Base-by-base conservation (phyloP, 1,140 invertebrate species). In the Trigoniulus corallinus region DNA sequence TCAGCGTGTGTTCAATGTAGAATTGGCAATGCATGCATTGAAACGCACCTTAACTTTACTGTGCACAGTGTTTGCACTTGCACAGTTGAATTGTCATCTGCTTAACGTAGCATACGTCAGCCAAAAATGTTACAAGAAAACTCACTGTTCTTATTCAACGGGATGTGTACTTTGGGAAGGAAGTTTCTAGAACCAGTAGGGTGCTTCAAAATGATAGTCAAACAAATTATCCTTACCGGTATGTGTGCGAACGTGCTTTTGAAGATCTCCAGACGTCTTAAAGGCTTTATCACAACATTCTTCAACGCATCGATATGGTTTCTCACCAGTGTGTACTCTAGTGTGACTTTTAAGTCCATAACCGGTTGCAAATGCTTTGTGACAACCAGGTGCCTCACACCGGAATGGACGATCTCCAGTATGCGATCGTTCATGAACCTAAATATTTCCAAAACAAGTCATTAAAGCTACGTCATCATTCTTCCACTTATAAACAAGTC, bases 341-440 rank as follows among this genome's bases (percentile, higher is more conserved):
- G 72, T 69, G 63, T 80, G 79, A 44, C 73, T 75, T 64, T 80
- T 81, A 10, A 78, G 61, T 37, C 77, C 77, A 58, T 81, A 81
- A 27, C 76, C 74, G 23, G 78, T 80, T 18, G 78, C 72, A 66
- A 81, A 82, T 20, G 71, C 73, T 62, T 81, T 81, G 12, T 68
- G 68, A 63, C 79, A 81, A 13, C 69, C 70, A 20, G 68, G 59
- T 56, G 71, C 65, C 1, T 71, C 67, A 59, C 78, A 81, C 56
- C 65, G 65, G 56, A 75, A 82, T 25, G 83, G 82, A 55, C 77
- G 69, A 64, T 84, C 81, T 57, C 77, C 76, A 24, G 76, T 78
- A 56, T 80, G 79, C 45, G 82, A 81, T 58, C 82, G 72, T 57
- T 75, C 73, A 62, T 81, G 79, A 57, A 83, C 80, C 69, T 26